Evolutionary conservation across 2,888 invertebrate genomes (phyloP).

Genomic region (Callimorpha dominula): DNA sequence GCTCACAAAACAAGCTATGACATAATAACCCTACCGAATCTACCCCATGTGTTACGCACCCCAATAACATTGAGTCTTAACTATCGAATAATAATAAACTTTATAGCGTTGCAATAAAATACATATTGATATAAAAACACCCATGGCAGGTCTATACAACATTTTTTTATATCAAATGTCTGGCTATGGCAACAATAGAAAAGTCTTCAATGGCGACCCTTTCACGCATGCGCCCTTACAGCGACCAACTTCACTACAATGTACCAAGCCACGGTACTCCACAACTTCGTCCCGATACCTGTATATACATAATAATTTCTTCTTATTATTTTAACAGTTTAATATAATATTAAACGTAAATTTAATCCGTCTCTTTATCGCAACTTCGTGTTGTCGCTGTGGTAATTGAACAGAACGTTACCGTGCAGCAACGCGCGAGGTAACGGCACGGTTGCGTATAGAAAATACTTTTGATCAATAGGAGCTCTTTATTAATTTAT

Average conservation of each 20-base stretch:
- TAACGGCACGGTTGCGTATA: conserved; percentile 41
- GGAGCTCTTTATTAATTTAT: conserved; percentile 81
- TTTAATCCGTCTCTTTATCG: conserved; percentile 76
- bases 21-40: conserved; percentile 69
- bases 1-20: conserved; percentile 65
- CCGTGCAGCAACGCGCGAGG: conserved; percentile 39
- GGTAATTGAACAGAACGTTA: conserved; percentile 32
- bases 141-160: conserved; percentile 53
- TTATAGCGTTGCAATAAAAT: conserved; percentile 61
- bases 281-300: conserved; percentile 80
- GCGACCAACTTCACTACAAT: conserved; percentile 73
- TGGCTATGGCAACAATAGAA: conserved; percentile 78
- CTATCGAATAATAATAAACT: conserved; percentile 61
- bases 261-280: conserved; percentile 76
- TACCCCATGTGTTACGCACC: conserved; percentile 58
- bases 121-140: conserved; percentile 53
- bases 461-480: conserved; percentile 81
- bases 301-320: conserved; percentile 83
- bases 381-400: conserved; percentile 33
- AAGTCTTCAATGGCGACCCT: conserved; percentile 74
- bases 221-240: conserved; percentile 75
- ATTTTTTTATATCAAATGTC: conserved; percentile 69
- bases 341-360: conserved; percentile 73
- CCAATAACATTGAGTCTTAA: conserved; percentile 41
- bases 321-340: conserved; percentile 70